Evolutionary conservation across 2,113 vertebrate species (phyloP), one percentile per base, ranked within the genome.

Genomic region (Suricata suricatta): DNA sequence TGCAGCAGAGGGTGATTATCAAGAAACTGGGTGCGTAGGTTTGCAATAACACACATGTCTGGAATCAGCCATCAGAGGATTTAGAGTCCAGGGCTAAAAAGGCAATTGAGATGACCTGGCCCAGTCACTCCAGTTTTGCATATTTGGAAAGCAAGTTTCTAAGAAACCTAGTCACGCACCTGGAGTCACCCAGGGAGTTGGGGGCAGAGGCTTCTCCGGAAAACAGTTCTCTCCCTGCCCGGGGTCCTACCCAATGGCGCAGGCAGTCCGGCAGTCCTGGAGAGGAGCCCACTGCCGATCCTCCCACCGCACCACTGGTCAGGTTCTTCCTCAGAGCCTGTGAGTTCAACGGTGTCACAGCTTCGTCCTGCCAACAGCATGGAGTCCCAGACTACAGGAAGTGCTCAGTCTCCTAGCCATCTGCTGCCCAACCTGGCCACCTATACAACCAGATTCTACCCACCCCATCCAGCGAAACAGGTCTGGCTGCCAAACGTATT

Each of bases 381-480:
- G 88, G 91, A 93, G 63, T 93, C 64, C 21, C 47, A 84, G 38
- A 50, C 93, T 66, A 41, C 92, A 44, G 96, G 94, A 84, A 90
- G 96, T 33, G 0, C 23, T 33, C 41, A 7, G 35, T 38, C 57
- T 52, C 33, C 27, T 15, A 71, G 80, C 54, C 60, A 6, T 69
- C 57, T 71, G 85, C 92, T 0, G 12, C 72, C 60, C 38, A 71
- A 38, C 50, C 88, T 1, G 7, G 38, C 47, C 80, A 81, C 92
- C 77, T 41, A 71, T 9, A 38, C 47, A 63, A n/a, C 83, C 83
- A 60, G 93, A 82, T 68, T 47, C 60, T 4, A n/a, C 77, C 93
- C 47, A 15, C 21, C 31, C 38, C 63, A 25, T 54, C 96, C 63
- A 44, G 86, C 47, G 2, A 16, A 82, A 68, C 85, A 38, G 35